phyloP scores from a whole-genome alignment of 2,113 vertebrate species.

The Arvicanthis niloticus region DNA sequence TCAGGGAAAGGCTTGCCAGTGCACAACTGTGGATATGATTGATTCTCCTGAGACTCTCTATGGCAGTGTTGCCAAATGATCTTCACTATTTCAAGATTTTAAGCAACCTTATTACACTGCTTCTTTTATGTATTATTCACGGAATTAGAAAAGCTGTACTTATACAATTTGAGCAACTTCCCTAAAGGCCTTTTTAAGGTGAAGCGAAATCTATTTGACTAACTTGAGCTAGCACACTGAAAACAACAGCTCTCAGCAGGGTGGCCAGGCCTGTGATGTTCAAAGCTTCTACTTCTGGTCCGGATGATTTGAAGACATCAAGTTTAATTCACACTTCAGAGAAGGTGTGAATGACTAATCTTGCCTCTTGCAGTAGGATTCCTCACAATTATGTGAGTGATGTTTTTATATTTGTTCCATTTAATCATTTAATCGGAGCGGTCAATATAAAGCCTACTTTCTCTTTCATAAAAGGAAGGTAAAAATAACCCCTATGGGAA shows the following conservation, averaged over 20 bases:
- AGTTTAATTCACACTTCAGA: slow-evolving; percentile 71
- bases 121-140: slow-evolving; percentile 25
- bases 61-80: slow-evolving; percentile 6
- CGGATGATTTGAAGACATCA: slow-evolving; percentile 8
- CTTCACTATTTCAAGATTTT: not conserved
- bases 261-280: not conserved
- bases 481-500: not conserved
- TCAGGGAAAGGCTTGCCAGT: not conserved
- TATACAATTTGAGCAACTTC: slow-evolving; percentile 51
- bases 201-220: slow-evolving; percentile 65
- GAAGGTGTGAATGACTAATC: slow-evolving; percentile 58
- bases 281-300: not conserved
- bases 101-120: not conserved
- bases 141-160: slow-evolving; percentile 43
- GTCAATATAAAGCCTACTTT: not conserved
- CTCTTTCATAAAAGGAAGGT: not conserved
- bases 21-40: slow-evolving; percentile 16
- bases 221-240: not conserved
- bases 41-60: slow-evolving; percentile 19
- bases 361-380: not conserved
- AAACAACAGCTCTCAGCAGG: not conserved
- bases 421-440: not conserved
- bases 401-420: slow-evolving; percentile 31
- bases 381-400: slow-evolving; percentile 48
- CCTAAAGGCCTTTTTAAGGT: slow-evolving; percentile 56